Evolutionary conservation across 2,888 invertebrate species (phyloP), one percentile per base, ranked within the genome.

Genomic region (Eilema depressum): DNA sequence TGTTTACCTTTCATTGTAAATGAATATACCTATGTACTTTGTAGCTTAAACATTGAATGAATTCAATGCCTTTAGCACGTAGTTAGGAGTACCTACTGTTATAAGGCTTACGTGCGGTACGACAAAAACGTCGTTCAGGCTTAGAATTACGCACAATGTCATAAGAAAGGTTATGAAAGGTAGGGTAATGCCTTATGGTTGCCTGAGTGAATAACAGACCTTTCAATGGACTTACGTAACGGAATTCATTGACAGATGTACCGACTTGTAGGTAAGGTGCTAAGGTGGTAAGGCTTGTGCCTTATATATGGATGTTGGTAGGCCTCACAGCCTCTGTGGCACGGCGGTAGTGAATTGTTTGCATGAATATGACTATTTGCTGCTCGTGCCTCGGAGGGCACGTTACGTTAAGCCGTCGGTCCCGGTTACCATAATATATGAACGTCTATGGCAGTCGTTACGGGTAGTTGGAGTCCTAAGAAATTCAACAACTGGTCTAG

Each of bases 61-160:
- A 59, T 23, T 59, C 26, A 59, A 59, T 59, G 4, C 57, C 57
- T 59, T n/a, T n/a, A 59, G 57, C 26, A n/a, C 17, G 57, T 26
- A 59, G 57, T 59, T 25, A 23, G 53, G 5, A 59, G 57, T 59
- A 59, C n/a, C n/a, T n/a, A n/a, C 57, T 23, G 57, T 26, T 59
- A 59, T 59, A 59, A 59, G 26, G 26, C 26, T 59, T 59, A 59
- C 14, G 23, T 57, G 25, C 25, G 12, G 12, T 57, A 5, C 25
- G 3, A 57, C 57, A 57, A 57, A 25, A 57, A 14, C 30, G 12
- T n/a, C 33, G 60, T n/a, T 30, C 30, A 28, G 33, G 28, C 28
- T 30, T 61, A n/a, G 28, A 30, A n/a, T 28, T 28, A 30, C 10
- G 28, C n/a, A n/a, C 28, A 30, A 61, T 12, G 23, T 23, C 14